phyloP scores from a whole-genome alignment of 1,140 invertebrate genomes.

The Zaprionus ornatus region DNA sequence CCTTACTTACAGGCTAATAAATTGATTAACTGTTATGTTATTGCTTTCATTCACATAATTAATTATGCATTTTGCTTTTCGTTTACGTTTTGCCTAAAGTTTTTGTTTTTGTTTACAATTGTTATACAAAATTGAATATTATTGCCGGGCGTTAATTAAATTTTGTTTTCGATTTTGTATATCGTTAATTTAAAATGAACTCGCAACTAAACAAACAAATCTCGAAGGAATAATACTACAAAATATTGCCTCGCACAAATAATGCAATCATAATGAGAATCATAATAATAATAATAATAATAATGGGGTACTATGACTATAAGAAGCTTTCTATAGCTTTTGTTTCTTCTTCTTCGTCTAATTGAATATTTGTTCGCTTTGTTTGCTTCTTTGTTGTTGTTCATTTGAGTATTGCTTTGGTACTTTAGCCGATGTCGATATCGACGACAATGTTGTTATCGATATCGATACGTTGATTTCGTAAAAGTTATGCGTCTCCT shows the following conservation, averaged over 20 bases:
- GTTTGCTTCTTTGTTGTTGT: constrained; percentile 43
- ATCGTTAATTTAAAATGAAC: constrained; percentile 36
- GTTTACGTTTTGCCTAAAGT: constrained; percentile 27
- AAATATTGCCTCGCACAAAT: constrained; percentile 18
- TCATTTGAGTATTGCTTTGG: constrained; percentile 83
- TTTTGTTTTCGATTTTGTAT: constrained; percentile 18
- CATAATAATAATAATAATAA: constrained; percentile 39
- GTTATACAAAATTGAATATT: constrained; percentile 81
- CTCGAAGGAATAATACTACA: constrained; percentile 17
- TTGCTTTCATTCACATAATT: constrained; percentile 72
- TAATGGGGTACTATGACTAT: constrained; percentile 56
- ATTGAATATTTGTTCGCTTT: constrained; percentile 73
- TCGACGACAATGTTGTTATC: constrained; percentile 50
- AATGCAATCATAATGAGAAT: constrained; percentile 31
- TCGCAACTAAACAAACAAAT: constrained; percentile 28
- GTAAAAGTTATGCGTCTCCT: constrained; percentile 56
- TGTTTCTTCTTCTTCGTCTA: constrained; percentile 55
- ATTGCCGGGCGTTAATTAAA: constrained; percentile 74
- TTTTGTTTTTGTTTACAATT: constrained; percentile 58
- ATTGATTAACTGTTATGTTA: constrained; percentile 75
- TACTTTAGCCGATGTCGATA: constrained; percentile 84
- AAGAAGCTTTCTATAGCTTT: constrained; percentile 46
- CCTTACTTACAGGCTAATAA: constrained; percentile 68
- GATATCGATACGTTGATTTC: constrained; percentile 53
- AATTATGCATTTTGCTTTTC: constrained; percentile 46